These are phyloP conservation scores for Clavelina lepadiformis DNA, from an alignment of 23 tunicate species.

Conservation along the genomic window DNA sequence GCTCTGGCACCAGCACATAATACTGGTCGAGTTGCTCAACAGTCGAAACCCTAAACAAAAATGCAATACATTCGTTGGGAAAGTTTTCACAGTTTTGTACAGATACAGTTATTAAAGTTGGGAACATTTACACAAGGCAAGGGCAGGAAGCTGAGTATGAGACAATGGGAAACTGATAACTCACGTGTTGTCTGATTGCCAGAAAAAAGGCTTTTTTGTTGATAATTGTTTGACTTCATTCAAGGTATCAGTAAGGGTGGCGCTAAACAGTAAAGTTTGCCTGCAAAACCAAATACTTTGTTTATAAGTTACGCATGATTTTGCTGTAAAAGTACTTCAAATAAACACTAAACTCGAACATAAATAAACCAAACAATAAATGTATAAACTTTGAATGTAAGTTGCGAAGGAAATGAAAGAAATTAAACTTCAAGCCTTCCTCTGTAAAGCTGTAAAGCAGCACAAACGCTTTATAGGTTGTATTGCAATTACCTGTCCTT, in stretches of 20 bases:
- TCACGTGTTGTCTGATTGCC: conserved; percentile 71
- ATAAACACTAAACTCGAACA: no score
- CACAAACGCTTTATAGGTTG: not conserved
- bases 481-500: conserved; percentile 47
- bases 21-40: conserved; percentile 89
- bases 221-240: conserved; percentile 74
- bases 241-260: conserved; percentile 90
- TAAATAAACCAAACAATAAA: no score
- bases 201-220: conserved; percentile 79
- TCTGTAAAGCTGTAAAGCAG: no score
- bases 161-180: not conserved
- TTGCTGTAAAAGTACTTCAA: no score
- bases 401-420: no score
- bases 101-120: not conserved
- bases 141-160: not conserved
- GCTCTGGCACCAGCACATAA: conserved; percentile 86
- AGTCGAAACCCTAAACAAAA: conserved; percentile 47
- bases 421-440: no score
- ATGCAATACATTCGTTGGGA: not conserved
- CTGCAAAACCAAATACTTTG: conserved; percentile 35
- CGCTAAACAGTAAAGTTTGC: conserved; percentile 91
- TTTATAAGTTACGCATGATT: no score
- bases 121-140: not conserved
- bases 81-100: not conserved
- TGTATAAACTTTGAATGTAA: no score